Conservation (phyloP, 2,888 invertebrate genomes). For the Koerneria pararmatus region DNA sequence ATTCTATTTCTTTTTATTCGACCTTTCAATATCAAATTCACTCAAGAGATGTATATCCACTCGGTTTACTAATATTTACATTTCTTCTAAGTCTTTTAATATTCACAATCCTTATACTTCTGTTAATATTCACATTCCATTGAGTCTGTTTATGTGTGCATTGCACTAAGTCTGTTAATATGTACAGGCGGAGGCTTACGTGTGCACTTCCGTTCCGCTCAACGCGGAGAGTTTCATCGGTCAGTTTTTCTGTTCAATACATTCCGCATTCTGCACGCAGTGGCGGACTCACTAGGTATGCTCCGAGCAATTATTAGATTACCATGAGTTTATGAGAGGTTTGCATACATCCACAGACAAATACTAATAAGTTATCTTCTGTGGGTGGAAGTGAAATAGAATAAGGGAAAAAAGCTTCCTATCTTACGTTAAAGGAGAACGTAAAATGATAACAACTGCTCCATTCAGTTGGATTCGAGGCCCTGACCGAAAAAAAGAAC, state of each 20-base stretch:
- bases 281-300: too few relatives aligned
- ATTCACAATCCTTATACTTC: not conserved
- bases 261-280: conserved; percentile 4
- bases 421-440: conserved; percentile 6
- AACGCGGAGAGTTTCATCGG: conserved; percentile 80
- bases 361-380: too few relatives aligned
- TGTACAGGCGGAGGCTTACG: conserved; percentile 81
- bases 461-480: conserved; percentile 81
- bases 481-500: conserved; percentile 82
- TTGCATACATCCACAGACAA: too few relatives aligned
- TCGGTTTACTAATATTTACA: too few relatives aligned
- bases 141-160: too few relatives aligned
- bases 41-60: too few relatives aligned
- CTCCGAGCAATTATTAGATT: too few relatives aligned
- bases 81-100: not conserved
- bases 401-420: too few relatives aligned
- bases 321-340: too few relatives aligned
- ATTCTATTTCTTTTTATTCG: too few relatives aligned
- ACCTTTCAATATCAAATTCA: too few relatives aligned
- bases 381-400: too few relatives aligned
- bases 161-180: not conserved
- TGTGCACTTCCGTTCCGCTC: conserved; percentile 84
- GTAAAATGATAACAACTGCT: not conserved
- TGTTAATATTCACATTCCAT: not conserved
- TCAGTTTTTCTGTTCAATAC: conserved; percentile 60